Base-by-base conservation (phyloP, 2,113 vertebrate species). In the Heterotis niloticus region DNA sequence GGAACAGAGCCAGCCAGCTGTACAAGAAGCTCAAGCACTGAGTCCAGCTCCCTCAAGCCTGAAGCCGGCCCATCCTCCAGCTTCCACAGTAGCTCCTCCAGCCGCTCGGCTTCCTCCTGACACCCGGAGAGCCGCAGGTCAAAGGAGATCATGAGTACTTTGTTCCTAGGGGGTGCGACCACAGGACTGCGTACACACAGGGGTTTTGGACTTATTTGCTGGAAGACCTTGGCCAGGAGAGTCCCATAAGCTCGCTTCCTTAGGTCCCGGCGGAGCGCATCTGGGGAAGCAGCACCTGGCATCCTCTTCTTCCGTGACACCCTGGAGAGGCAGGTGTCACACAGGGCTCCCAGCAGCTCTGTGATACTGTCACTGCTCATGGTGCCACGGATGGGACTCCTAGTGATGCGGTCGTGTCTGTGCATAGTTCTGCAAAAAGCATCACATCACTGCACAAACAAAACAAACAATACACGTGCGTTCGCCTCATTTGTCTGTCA, bases 81-180 rank as follows among this genome's bases (percentile, higher is more conserved):
- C 23, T 64, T 86, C 26, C 88, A 94, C 76, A 98, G 89, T 0
- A 95, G 94, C 28, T 90, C 91, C 87, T 99, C 98, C 87, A 99
- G 78, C 26, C 91, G 91, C 54, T 98, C 96, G 0, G 98, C 97
- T 5, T 98, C 95, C 34, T 93, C 90, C 11, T 87, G 84, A n/a
- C 93, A 89, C 23, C 95, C 95, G 0, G 92, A 92, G 57, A 98
- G 93, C 0, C 98, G 91, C 79, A 99, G 73, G 85, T 98, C 94
- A 78, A 99, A 99, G 74, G 95, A 96, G 81, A 98, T 83, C 97
- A 99, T 96, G 80, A 99, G 87, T 77, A 98, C 85, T 88, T 92
- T 96, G 90, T 96, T 99, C 75, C 93, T 95, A 74, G 95, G 89
- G 0, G 98, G 95, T 0, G 94, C 91, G 29, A 90, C 78, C 24